phyloP scores from a whole-genome alignment of 2,888 invertebrate genomes.

The Gymnocheta viridis region DNA sequence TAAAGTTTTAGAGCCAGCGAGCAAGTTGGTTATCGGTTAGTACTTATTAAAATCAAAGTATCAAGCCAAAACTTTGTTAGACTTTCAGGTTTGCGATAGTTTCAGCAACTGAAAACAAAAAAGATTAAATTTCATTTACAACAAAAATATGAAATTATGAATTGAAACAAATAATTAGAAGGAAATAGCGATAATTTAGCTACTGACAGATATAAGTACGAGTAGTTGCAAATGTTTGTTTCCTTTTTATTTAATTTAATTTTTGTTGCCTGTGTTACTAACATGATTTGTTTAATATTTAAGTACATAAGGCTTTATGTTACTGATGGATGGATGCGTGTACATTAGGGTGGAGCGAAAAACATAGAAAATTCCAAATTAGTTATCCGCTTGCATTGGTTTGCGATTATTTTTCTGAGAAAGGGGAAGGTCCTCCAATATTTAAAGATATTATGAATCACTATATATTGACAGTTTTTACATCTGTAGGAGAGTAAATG shows the following conservation, averaged over 20 bases:
- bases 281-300: background rate
- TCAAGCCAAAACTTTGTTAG: background rate
- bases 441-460: too few relatives aligned
- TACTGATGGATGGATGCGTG: background rate
- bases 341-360: too few relatives aligned
- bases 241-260: slow-evolving; percentile 32
- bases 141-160: background rate
- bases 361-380: too few relatives aligned
- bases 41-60: too few relatives aligned
- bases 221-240: slow-evolving; percentile 12
- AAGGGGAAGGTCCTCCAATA: too few relatives aligned
- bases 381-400: too few relatives aligned
- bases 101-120: background rate
- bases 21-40: too few relatives aligned
- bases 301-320: background rate
- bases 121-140: background rate
- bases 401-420: too few relatives aligned
- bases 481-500: too few relatives aligned
- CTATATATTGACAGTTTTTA: too few relatives aligned
- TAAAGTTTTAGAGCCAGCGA: too few relatives aligned
- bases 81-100: background rate
- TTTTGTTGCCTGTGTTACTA: background rate
- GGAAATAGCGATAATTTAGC: background rate
- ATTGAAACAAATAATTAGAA: background rate
- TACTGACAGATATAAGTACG: background rate